Evolutionary conservation across 2,113 vertebrate genomes (phyloP), one percentile per base, ranked within the genome.

Genomic region (Ciconia stormi): DNA sequence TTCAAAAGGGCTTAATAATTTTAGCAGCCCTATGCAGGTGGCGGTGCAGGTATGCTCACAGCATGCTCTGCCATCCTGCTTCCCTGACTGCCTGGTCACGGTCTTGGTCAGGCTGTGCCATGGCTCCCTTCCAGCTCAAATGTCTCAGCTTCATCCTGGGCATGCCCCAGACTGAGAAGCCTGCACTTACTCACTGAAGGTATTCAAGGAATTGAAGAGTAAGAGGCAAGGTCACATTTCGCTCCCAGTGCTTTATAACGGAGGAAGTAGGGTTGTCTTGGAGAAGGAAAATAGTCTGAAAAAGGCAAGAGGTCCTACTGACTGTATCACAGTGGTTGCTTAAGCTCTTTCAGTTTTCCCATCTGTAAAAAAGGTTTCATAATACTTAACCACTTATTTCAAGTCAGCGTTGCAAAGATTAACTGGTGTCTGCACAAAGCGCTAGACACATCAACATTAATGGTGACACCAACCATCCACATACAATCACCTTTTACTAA

Each of bases 21-120:
- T 84, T 42, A 90, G 29, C n/a, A 78, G 63, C 26, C 32, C 25
- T 84, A 1, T 26, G 59, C 73, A 72, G 25, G 36, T 38, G 70
- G 16, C n/a, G 62, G 32, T 66, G 42, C 36, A 7, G 1, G 18
- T 56, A 36, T 0, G 0, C 40, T 74, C 23, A 65, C 2, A 5
- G 32, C 42, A 13, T 15, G 12, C 27, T 78, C 22, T 62, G 47
- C 38, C 29, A 1, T 63, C n/a, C 61, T 25, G 9, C 10, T 7
- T 65, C 27, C 42, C 53, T 58, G 36, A n/a, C 18, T 49, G 19
- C 21, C 27, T 44, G 50, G 10, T 32, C 55, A 52, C 3, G 12
- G 18, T 17, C 59, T 62, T 42, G 27, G 27, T 40, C n/a, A 81
- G 67, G 30, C 36, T 87, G 26, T 70, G 36, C 67, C 1, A 0